A percentile compares a stretch with the other conserved stretches of the same genome.
Conservation (phyloP, 2,888 invertebrate species). For the Rhagonycha fulva region DNA sequence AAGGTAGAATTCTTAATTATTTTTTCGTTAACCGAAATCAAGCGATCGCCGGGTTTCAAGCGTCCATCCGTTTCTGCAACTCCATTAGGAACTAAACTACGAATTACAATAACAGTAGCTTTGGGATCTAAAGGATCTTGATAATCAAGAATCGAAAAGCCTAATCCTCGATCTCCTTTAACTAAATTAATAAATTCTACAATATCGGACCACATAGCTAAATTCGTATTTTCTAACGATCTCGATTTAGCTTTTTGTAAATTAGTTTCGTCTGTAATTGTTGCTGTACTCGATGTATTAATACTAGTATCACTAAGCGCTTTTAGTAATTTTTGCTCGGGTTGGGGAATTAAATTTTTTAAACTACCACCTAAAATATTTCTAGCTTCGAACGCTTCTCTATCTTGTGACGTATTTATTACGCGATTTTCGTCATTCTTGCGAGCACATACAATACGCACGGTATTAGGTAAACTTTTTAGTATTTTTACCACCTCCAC, state of each 20-base stretch:
- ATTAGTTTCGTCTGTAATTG: constrained; percentile 68
- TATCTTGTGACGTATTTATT: constrained; percentile 78
- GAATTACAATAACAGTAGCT: constrained; percentile 88
- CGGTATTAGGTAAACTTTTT: constrained; percentile 88
- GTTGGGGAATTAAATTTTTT: constrained; percentile 70
- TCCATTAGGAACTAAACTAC: constrained; percentile 94
- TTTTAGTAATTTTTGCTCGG: constrained; percentile 63
- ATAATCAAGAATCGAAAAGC: constrained; percentile 97
- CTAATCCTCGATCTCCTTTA: constrained; percentile 95
- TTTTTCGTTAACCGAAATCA: constrained; percentile 89
- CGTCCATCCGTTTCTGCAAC: constrained; percentile 95
- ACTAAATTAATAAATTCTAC: constrained; percentile 88
- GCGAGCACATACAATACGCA: constrained; percentile 89
- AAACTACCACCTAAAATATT: constrained; percentile 86
- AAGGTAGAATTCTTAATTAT: constrained; percentile 89
- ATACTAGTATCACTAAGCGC: constrained; percentile 95
- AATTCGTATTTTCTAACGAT: constrained; percentile 91
- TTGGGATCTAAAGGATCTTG: constrained; percentile 96
- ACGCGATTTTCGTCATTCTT: constrained; percentile 65
- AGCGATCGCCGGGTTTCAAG: constrained; percentile 90
- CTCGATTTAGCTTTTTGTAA: constrained; percentile 78
- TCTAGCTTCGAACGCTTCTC: constrained; percentile 79
- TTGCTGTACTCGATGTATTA: constrained; percentile 84
- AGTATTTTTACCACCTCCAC: constrained; percentile 95
- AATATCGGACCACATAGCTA: constrained; percentile 97